Conservation (phyloP, 2,888 invertebrate species). For the Melipona beecheii region DNA sequence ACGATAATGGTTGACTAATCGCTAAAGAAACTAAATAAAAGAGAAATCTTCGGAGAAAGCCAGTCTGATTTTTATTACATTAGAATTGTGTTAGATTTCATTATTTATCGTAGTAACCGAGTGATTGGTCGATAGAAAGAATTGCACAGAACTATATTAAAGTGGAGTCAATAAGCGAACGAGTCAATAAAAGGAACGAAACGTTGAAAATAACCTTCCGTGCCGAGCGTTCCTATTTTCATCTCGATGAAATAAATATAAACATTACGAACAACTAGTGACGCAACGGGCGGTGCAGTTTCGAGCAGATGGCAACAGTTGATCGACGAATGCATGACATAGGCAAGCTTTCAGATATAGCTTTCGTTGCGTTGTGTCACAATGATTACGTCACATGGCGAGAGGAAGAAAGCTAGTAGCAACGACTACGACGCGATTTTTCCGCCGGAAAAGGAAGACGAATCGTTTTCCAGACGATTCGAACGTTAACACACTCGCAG, state of each 20-base stretch:
- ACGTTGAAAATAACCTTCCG: background rate
- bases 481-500: conserved; percentile 22
- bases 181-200: background rate
- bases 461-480: conserved; percentile 34
- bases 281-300: no score
- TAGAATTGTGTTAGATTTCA: no score
- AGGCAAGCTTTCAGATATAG: background rate
- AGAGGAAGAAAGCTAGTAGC: background rate
- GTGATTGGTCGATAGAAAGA: no score
- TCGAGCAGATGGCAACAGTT: no score
- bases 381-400: background rate
- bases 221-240: background rate
- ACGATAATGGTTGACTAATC: no score
- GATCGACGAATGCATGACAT: background rate
- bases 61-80: no score
- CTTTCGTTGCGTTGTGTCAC: background rate
- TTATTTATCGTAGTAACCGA: no score
- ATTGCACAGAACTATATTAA: no score
- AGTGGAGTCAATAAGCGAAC: background rate
- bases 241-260: background rate
- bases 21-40: no score
- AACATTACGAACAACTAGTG: no score
- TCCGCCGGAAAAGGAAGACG: background rate
- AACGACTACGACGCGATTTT: background rate
- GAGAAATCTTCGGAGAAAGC: no score